Evolutionary conservation across 2,113 vertebrate genomes (phyloP), one percentile per base, ranked within the genome.

Genomic region (Myocastor coypus): DNA sequence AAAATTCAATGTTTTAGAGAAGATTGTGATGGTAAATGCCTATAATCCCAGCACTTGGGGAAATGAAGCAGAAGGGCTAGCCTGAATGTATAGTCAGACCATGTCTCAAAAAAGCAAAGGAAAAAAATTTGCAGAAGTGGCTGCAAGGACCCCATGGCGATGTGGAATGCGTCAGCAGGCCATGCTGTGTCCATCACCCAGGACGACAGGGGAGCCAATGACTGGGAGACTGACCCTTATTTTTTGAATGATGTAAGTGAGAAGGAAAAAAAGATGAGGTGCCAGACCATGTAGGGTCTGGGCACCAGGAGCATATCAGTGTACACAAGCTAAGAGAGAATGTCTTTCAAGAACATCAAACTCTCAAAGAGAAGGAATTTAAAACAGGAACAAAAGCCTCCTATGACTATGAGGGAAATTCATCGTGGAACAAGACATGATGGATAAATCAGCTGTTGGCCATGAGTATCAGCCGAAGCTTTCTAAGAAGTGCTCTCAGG

Each of bases 181-280:
- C 99, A 99, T 93, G 97, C 98, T 0, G 97, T 99, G 91, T 98
- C 96, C 2, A 95, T 99, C 85, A 57, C 87, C 17, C 98, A 99
- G 34, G 98, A 99, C 0, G 99, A 99, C 0, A 99, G 98, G 61
- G 99, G 98, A 32, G 98, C 98, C 0, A 99, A 99, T 3, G 99
- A 99, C 98, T 99, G 99, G 99, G 99, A 99, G 97, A 99, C 99
- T 0, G 99, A 99, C 97, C 99, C 99, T 0, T 99, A 99, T 96
- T 99, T 99, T 92, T 99, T 99, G 99, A 99, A 99, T 2, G 99
- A 99, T 4, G 98, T 99, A 6, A 99, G 99, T 0, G 99, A 99
- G 97, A 99, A 99, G 87, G 99, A n/a, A 99, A 30, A 99, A 99
- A 97, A 98, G 99, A 93, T 99, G 99, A 99, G 99, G 99, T 2